These are phyloP conservation scores for Polietes domitor DNA, from an alignment of 2,888 invertebrate species.

Conservation along the genomic window DNA sequence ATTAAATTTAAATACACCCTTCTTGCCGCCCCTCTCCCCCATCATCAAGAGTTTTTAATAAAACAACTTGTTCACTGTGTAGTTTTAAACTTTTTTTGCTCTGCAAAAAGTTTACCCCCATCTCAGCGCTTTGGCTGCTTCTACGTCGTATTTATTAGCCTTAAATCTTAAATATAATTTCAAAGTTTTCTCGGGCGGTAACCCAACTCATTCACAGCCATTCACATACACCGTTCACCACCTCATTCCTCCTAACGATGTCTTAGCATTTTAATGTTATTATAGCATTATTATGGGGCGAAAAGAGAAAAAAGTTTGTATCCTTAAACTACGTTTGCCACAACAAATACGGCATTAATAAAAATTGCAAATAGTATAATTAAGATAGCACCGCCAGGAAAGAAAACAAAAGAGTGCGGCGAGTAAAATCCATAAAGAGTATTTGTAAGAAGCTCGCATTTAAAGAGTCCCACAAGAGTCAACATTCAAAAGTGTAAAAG, in stretches of 20 bases:
- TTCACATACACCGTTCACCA: no score
- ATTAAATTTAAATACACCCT: background rate
- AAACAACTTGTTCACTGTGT: background rate
- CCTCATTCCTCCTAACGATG: no score
- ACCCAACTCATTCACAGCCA: background rate
- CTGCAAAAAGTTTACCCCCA: background rate
- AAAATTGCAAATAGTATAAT: slow-evolving; percentile 16
- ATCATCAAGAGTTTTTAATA: background rate
- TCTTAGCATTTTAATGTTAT: background rate
- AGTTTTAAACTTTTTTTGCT: background rate
- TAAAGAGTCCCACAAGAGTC: slow-evolving; percentile 20
- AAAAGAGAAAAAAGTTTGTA: slow-evolving; percentile 5
- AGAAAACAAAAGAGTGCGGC: background rate
- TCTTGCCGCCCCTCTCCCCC: background rate
- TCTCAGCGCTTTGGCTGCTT: background rate
- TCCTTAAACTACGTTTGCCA: slow-evolving; percentile 26
- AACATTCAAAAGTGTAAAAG: slow-evolving; percentile 49
- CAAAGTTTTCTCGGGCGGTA: slow-evolving; percentile 13
- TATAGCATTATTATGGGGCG: background rate
- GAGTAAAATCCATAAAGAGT: background rate
- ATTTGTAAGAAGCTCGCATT: slow-evolving; percentile 34
- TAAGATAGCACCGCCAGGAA: background rate
- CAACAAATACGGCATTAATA: slow-evolving; percentile 24
- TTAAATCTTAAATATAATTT: slow-evolving; percentile 10
- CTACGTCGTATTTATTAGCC: background rate